phyloP scores from a whole-genome alignment of 2,113 vertebrate genomes.

The Alosa alosa region DNA sequence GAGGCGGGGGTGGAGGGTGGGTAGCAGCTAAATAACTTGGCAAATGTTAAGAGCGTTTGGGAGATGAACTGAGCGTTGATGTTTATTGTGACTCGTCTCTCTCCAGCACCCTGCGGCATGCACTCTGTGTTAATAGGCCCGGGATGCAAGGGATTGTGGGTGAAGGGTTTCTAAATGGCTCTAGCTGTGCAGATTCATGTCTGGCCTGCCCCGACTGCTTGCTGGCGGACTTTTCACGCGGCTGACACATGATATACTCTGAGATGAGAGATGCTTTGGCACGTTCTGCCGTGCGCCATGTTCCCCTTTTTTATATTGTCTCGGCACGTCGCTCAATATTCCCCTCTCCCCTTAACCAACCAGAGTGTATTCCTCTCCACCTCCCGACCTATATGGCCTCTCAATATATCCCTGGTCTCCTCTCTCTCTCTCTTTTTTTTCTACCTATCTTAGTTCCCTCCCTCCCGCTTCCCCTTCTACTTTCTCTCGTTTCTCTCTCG shows the following conservation, averaged over 20 bases:
- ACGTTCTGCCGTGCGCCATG: not conserved
- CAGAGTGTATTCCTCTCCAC: conserved; percentile 43
- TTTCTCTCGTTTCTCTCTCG: not conserved
- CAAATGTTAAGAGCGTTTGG: not conserved
- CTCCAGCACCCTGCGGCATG: not conserved
- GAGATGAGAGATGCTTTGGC: not conserved
- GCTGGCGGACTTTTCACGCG: not conserved
- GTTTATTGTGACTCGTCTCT: conserved; percentile 1
- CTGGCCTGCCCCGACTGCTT: not conserved
- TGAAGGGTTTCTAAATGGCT: not conserved
- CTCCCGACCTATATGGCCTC: conserved; percentile 33
- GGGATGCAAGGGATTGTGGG: conserved; percentile 5
- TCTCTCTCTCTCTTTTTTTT: not conserved
- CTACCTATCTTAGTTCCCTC: not conserved
- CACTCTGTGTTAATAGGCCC: not conserved
- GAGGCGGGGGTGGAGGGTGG: not conserved
- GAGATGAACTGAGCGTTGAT: not conserved
- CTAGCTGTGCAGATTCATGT: not conserved
- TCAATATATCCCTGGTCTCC: not conserved
- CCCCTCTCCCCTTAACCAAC: conserved; percentile 49
- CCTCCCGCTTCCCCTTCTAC: not conserved
- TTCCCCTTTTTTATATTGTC: not conserved
- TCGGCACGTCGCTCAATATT: not conserved
- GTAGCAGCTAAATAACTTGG: not conserved
- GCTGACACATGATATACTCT: not conserved